Evolutionary conservation across 2,113 vertebrate genomes (phyloP).

Genomic region (Dromiciops gliroides): DNA sequence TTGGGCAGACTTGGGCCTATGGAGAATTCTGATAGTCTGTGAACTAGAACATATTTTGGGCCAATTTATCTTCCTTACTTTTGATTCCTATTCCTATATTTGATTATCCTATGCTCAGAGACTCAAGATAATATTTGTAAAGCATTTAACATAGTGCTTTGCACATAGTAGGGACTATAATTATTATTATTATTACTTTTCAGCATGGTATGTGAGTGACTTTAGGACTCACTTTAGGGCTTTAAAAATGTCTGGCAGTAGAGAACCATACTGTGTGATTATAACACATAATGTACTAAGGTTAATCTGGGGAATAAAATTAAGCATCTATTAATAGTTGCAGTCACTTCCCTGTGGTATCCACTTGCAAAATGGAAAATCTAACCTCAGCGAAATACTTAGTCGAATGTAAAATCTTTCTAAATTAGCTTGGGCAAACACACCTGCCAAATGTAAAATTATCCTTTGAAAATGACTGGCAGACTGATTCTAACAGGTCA

Average conservation of each 20-base stretch:
- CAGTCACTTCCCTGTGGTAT: conserved; percentile 4
- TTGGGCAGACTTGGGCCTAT: background rate
- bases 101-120: background rate
- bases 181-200: background rate
- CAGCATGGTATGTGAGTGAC: background rate
- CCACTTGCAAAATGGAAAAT: conserved; percentile 31
- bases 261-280: background rate
- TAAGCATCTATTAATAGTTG: background rate
- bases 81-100: background rate
- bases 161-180: background rate
- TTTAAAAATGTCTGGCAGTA: background rate
- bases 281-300: background rate
- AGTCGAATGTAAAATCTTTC: conserved; percentile 22
- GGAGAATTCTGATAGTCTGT: background rate
- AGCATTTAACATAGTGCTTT: background rate
- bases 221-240: background rate
- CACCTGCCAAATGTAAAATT: background rate
- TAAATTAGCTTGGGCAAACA: conserved; percentile 36
- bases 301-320: background rate
- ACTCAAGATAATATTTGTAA: background rate
- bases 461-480: background rate
- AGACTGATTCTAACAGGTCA: background rate
- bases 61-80: background rate
- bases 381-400: conserved; percentile 22
- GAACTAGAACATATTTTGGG: background rate